Conservation (phyloP, 2,113 vertebrate genomes). For the Grantiella picta region DNA sequence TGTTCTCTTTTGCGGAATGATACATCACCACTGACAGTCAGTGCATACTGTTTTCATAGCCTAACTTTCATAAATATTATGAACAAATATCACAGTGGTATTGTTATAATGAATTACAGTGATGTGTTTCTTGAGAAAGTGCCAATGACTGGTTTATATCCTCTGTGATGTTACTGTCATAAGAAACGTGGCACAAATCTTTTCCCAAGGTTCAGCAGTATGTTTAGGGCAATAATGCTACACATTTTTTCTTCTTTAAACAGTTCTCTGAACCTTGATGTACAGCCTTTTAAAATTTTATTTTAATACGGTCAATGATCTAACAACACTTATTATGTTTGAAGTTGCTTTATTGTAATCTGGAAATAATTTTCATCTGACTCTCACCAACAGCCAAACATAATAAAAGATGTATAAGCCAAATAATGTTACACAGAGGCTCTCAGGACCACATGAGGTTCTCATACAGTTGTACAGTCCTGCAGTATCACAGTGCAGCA, state of each 20-base stretch:
- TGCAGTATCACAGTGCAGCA: not conserved
- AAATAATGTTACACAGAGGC: conserved; percentile 45
- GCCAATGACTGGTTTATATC: conserved; percentile 75
- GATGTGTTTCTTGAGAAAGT: conserved; percentile 73
- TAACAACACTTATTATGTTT: conserved; percentile 55
- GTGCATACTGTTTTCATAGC: conserved; percentile 68
- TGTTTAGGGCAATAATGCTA: conserved; percentile 58
- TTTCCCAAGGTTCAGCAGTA: conserved; percentile 62
- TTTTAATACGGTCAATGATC: conserved; percentile 57
- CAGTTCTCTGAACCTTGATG: conserved; percentile 37
- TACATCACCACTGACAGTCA: conserved; percentile 66
- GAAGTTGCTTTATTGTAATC: conserved; percentile 63
- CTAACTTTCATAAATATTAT: conserved; percentile 75
- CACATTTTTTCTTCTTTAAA: not conserved
- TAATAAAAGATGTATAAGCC: conserved; percentile 67
- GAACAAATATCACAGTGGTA: conserved; percentile 71
- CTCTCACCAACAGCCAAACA: conserved; percentile 63
- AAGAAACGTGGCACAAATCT: conserved; percentile 71
- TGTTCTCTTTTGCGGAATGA: conserved; percentile 59
- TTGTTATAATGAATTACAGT: conserved; percentile 72
- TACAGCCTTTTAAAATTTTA: conserved; percentile 43
- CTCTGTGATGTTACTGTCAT: conserved; percentile 62
- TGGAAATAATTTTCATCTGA: conserved; percentile 70
- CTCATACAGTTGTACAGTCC: not conserved
- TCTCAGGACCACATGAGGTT: not conserved